phyloP scores from a whole-genome alignment of 2,113 vertebrate genomes.

The Phocoena sinus region DNA sequence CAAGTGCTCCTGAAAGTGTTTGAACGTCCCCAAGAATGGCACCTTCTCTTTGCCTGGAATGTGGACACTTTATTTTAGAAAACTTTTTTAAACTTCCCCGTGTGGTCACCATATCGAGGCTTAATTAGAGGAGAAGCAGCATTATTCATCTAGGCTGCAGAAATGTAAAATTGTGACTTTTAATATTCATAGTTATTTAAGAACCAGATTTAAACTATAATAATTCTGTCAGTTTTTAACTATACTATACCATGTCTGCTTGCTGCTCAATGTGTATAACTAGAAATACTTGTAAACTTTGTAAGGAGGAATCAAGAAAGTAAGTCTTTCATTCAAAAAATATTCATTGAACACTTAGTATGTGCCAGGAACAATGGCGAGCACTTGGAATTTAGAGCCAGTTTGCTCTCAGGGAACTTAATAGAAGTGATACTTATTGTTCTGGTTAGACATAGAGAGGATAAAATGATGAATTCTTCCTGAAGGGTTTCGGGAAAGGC shows the following conservation, averaged over 20 bases:
- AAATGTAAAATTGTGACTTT: background rate
- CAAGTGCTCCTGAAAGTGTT: background rate
- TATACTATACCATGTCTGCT: background rate
- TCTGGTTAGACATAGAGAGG: background rate
- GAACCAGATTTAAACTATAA: background rate
- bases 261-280: background rate
- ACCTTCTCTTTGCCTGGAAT: background rate
- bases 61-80: background rate
- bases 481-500: background rate
- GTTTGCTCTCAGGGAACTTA: background rate
- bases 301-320: background rate
- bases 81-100: background rate
- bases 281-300: background rate
- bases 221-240: background rate
- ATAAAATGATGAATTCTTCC: background rate
- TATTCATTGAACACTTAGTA: background rate
- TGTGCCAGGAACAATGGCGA: background rate
- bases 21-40: background rate
- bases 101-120: background rate
- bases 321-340: background rate
- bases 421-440: background rate
- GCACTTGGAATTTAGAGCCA: background rate
- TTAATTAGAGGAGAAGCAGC: background rate
- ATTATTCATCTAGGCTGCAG: background rate
- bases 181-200: conserved; percentile 11